Evolutionary conservation across 2,797 vertebrate genomes (phyloP), one percentile per base, ranked within the genome.

Genomic region (Platyrinchus mystaceus): DNA sequence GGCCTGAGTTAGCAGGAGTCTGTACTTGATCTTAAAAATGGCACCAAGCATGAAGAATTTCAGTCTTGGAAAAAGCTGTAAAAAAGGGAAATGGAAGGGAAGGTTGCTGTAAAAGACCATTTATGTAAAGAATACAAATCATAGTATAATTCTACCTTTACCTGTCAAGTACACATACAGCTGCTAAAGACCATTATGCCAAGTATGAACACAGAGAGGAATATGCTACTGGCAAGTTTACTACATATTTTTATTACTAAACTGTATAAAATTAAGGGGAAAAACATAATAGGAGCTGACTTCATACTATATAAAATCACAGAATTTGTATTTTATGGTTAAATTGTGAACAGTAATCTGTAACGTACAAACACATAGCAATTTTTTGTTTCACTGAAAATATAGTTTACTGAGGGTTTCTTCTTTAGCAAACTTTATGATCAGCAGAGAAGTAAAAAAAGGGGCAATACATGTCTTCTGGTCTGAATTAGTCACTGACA

Each of bases 401-500:
- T 53, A 32, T 44, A 39, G 23, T 82, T 93, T 84, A 64, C 63
- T 18, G 67, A 8, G 69, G 39, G 30, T 49, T 94, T 88, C 62
- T 80, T 95, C 77, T 92, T 93, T 73, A 74, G 46, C 79, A 87
- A 94, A 88, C 16, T 83, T 95, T 88, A 79, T 95, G 80, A 94
- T 90, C 73, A 91, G 77, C 44, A 62, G 84, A 47, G 53, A 96
- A 86, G 60, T 86, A 71, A 81, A 97, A 94, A 90, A 75, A 70
- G 68, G 68, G 94, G 89, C 94, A 96, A 90, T 91, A 79, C 30
- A 4, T 43, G 88, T 96, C 94, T 97, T 87, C 97, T 98, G 97
- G 86, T 97, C 96, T 97, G 96, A 97, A 96, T 98, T 98, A 97
- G 90, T 64, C 83, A 27, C 39, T 71, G 78, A 83, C 78, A 71